Percentiles rank a stretch among this genome's conserved stretches.
Conservation (phyloP, 2,888 invertebrate species). For the Oligia fasciuncula region DNA sequence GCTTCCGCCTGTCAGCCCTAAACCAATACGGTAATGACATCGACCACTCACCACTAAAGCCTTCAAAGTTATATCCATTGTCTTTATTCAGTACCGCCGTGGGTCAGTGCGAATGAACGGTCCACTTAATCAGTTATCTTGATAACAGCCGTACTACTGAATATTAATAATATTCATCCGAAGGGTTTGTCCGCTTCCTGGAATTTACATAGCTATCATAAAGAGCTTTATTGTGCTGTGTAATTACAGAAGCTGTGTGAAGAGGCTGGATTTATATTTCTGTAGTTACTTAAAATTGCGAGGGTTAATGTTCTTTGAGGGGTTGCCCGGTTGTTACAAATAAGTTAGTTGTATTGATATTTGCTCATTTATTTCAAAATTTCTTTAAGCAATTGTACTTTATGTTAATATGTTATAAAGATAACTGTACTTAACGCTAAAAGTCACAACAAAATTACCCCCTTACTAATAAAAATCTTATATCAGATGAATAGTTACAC, state of each 20-base stretch:
- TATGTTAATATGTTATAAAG: background rate
- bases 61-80: conserved; percentile 73
- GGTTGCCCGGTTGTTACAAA: background rate
- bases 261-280: conserved; percentile 38
- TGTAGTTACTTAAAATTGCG: conserved; percentile 12
- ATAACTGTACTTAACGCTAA: background rate
- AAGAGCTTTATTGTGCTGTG: conserved; percentile 45
- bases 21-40: conserved; percentile 81
- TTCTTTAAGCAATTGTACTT: background rate
- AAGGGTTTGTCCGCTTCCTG: conserved; percentile 55
- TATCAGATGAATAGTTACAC: too few species aligned
- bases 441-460: background rate
- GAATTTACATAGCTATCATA: conserved; percentile 61
- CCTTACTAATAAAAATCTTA: too few species aligned
- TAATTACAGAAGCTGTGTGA: conserved; percentile 44
- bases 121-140: conserved; percentile 72
- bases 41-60: conserved; percentile 74
- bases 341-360: conserved; percentile 2
- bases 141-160: conserved; percentile 56
- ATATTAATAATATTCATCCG: conserved; percentile 62
- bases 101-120: conserved; percentile 69
- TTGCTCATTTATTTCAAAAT: background rate
- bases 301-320: background rate
- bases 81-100: conserved; percentile 70
- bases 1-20: conserved; percentile 78